Evolutionary conservation across 2,797 vertebrate genomes (phyloP), one percentile per base, ranked within the genome.

Genomic region (Linurgus olivaceus): DNA sequence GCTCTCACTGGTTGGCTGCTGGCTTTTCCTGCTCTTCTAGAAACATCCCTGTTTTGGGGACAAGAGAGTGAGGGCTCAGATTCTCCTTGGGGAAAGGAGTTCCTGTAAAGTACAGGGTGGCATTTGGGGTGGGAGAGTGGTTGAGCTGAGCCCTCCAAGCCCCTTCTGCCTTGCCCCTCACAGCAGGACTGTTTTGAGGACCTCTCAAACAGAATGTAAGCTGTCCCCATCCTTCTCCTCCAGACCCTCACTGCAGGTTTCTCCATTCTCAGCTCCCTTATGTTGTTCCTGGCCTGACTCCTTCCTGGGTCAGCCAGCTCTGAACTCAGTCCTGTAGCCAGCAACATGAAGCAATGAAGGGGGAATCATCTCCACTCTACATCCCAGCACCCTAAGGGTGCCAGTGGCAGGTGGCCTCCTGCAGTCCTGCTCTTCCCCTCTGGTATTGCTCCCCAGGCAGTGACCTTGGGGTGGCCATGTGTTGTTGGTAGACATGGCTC

Each of bases 11-110:
- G 13, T 24, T 71, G 35, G 9, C 26, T 58, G 24, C 29, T 11
- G 13, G 42, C 31, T 85, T 88, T 45, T 67, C 19, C 57, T 72
- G 58, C 42, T 45, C 33, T 78, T 78, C 15, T 61, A 63, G 52
- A 47, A 59, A 25, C 20, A 61, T 54, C 57, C 19, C 23, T 75
- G 29, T 19, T 63, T 52, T 42, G 28, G n/a, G 47, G 16, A n/a
- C 0, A 5, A 52, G 10, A 0, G 3, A 63, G 29, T 1, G 3
- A 82, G 15, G 19, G 19, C 25, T 92, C 3, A 19, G 35, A 48
- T 16, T 74, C 14, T 79, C 23, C 31, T n/a, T 28, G 5, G 24
- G 19, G 10, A 87, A 42, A 24, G n/a, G 29, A 68, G 37, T 33
- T 24, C 14, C n/a, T 16, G 2, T 57, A n/a, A 72, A 78, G 58